phyloP scores from a whole-genome alignment of 2,113 vertebrate species.

The Mustela lutreola region DNA sequence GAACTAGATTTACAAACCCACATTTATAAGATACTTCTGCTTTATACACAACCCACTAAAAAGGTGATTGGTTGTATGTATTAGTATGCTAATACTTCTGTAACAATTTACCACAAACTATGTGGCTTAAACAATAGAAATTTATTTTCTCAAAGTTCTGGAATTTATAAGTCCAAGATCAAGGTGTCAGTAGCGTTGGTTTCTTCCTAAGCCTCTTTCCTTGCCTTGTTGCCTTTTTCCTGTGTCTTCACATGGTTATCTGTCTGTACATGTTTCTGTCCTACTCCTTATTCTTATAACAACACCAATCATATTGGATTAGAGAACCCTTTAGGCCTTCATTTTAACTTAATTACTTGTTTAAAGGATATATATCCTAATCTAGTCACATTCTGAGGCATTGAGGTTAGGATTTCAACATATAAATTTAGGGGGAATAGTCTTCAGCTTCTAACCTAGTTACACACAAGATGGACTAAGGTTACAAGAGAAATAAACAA shows the following conservation, averaged over 20 bases:
- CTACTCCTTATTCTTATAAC: background rate
- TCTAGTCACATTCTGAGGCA: background rate
- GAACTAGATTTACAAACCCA: background rate
- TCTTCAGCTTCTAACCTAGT: background rate
- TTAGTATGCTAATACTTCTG: background rate
- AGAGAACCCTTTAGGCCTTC: background rate
- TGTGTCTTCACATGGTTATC: background rate
- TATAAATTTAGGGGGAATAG: background rate
- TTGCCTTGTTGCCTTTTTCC: background rate
- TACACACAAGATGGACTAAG: background rate
- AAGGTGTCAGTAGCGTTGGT: background rate
- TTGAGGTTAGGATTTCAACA: background rate
- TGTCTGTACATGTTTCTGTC: background rate
- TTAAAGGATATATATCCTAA: background rate
- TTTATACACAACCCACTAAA: background rate
- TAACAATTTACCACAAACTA: background rate
- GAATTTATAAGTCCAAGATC: background rate
- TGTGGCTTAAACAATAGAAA: background rate
- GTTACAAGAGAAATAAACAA: background rate
- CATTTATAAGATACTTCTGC: background rate
- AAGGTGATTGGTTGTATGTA: background rate
- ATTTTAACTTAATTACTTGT: background rate
- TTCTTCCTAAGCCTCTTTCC: background rate
- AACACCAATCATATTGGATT: background rate
- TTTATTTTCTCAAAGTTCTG: background rate